phyloP scores from a whole-genome alignment of 2,797 vertebrate species.

The Chiloscyllium punctatum region DNA sequence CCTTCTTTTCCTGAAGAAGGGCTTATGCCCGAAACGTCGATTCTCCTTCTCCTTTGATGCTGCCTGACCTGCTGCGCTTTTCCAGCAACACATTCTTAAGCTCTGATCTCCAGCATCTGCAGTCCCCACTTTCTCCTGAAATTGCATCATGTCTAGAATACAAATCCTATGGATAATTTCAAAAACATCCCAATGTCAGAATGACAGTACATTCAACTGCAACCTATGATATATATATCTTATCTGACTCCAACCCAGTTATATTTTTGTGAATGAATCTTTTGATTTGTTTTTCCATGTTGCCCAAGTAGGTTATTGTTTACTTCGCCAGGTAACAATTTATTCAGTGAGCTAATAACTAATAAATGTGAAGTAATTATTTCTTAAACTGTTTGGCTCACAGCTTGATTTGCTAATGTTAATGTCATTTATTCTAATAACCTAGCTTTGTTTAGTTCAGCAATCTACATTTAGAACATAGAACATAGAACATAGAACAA shows the following conservation, averaged over 20 bases:
- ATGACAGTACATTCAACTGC: not conserved
- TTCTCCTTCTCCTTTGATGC: too few relatives aligned
- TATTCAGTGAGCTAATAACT: not conserved
- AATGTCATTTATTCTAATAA: not conserved
- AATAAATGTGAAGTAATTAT: not conserved
- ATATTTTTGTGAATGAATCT: too few relatives aligned
- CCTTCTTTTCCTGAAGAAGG: too few relatives aligned
- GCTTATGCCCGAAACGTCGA: too few relatives aligned
- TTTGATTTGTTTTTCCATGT: not conserved
- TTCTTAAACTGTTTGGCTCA: not conserved
- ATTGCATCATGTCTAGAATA: conserved; percentile 24
- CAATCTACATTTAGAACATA: too few relatives aligned
- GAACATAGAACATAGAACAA: too few relatives aligned
- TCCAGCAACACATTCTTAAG: too few relatives aligned
- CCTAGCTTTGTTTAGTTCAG: not conserved
- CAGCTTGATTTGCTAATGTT: not conserved
- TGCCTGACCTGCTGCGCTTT: too few relatives aligned
- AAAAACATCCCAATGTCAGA: not conserved
- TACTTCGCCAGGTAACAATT: not conserved
- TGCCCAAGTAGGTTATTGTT: not conserved
- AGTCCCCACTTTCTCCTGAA: not conserved
- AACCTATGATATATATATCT: too few relatives aligned
- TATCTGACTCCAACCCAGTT: not conserved
- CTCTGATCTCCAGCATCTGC: too few relatives aligned
- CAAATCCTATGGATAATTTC: not conserved